Evolutionary conservation across 2,113 vertebrate genomes (phyloP).

Genomic region (Sitta europaea): DNA sequence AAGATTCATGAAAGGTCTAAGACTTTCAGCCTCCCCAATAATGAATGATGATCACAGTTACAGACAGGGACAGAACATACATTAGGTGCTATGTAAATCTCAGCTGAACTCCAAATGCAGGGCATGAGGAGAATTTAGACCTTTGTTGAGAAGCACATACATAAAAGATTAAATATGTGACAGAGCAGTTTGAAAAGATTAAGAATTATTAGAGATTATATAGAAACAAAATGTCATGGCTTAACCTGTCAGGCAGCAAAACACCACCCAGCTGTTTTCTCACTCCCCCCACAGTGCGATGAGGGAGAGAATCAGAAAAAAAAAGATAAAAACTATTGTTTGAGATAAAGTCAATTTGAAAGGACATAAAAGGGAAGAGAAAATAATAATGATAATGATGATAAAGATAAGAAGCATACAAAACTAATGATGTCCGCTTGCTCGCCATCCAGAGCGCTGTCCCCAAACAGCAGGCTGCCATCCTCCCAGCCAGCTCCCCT

Average conservation of each 20-base stretch:
- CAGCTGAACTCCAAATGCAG: background rate
- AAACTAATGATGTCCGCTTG: background rate
- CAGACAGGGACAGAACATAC: background rate
- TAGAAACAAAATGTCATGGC: background rate
- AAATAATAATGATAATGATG: background rate
- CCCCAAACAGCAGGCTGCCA: background rate
- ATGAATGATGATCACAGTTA: background rate
- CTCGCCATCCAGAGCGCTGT: rapidly evolving
- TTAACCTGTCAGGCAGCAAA: background rate
- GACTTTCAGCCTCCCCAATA: background rate
- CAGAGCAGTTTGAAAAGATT: background rate
- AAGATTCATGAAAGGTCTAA: background rate
- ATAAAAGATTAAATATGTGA: background rate
- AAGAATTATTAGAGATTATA: background rate
- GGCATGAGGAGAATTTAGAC: background rate
- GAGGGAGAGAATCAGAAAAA: background rate
- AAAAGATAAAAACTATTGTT: background rate
- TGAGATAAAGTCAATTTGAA: background rate
- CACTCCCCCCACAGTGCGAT: background rate
- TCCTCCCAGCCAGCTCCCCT: background rate
- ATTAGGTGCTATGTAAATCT: background rate
- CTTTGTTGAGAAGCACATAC: background rate
- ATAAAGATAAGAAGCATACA: background rate
- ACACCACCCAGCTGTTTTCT: background rate
- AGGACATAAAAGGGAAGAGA: background rate